Evolutionary conservation across 2,113 vertebrate species (phyloP).

Genomic region (Psammodynastes pulverulentus): DNA sequence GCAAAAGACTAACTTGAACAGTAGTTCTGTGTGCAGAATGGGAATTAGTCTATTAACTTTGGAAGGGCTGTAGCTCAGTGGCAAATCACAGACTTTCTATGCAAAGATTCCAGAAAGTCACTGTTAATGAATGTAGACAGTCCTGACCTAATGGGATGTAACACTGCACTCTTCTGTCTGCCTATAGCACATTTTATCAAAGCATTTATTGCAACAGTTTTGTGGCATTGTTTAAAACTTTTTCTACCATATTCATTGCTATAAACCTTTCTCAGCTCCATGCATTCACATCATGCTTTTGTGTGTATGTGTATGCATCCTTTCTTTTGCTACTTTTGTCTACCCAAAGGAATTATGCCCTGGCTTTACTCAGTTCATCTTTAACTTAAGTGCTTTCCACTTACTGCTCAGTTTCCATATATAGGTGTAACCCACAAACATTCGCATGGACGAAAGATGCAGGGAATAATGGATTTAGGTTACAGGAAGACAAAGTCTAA

Average conservation of each 20-base stretch:
- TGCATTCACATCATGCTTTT: background rate
- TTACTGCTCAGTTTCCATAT: background rate
- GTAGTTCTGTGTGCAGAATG: background rate
- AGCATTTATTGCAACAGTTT: background rate
- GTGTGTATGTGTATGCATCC: too few species aligned
- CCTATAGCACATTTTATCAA: background rate
- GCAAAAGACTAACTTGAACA: background rate
- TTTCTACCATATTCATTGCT: background rate
- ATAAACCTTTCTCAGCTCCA: background rate
- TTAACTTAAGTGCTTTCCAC: conserved; percentile 3
- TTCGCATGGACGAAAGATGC: background rate
- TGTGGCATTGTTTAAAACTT: background rate
- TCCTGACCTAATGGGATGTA: background rate
- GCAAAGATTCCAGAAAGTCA: background rate
- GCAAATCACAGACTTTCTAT: background rate
- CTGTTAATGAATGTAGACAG: background rate
- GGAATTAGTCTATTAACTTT: background rate
- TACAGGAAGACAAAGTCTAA: background rate
- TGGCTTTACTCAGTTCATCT: background rate
- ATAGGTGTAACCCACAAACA: background rate
- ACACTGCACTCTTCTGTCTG: background rate
- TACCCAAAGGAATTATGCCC: background rate
- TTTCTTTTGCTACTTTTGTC: background rate
- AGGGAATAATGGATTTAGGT: background rate
- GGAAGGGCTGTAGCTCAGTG: background rate